phyloP scores from a whole-genome alignment of 2,797 vertebrate genomes.

The Scolopax bukidnonensis region DNA sequence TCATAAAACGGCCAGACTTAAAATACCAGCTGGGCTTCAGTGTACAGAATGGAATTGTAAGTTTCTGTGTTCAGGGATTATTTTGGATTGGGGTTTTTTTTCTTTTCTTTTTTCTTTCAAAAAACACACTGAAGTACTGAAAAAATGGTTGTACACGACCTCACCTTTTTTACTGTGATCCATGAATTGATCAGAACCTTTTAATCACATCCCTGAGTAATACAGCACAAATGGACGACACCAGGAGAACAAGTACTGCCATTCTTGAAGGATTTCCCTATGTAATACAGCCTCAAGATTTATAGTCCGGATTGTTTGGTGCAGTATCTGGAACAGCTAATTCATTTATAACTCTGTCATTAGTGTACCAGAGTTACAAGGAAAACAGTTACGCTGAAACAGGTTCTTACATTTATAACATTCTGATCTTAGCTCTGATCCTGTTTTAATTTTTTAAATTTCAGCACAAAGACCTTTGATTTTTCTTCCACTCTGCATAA shows the following conservation, averaged over 20 bases:
- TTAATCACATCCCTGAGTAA: neutral
- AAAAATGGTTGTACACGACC: neutral
- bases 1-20: constrained; percentile 97
- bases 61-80: constrained; percentile 27
- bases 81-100: neutral
- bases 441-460: neutral
- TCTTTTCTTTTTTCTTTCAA: neutral
- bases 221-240: neutral
- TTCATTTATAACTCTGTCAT: neutral
- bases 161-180: neutral
- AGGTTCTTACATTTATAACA: neutral
- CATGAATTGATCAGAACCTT: neutral
- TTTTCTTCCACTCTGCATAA: neutral
- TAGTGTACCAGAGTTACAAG: neutral
- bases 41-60: constrained; percentile 98
- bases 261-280: neutral
- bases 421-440: neutral
- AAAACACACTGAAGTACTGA: neutral
- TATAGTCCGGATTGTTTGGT: neutral
- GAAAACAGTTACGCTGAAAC: neutral
- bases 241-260: neutral
- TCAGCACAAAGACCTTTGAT: neutral
- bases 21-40: constrained; percentile 99
- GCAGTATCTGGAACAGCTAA: neutral
- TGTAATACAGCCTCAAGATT: neutral